These are phyloP conservation scores for Melanotaenia boesemani DNA, from an alignment of 2,797 vertebrate species.

Conservation along the genomic window DNA sequence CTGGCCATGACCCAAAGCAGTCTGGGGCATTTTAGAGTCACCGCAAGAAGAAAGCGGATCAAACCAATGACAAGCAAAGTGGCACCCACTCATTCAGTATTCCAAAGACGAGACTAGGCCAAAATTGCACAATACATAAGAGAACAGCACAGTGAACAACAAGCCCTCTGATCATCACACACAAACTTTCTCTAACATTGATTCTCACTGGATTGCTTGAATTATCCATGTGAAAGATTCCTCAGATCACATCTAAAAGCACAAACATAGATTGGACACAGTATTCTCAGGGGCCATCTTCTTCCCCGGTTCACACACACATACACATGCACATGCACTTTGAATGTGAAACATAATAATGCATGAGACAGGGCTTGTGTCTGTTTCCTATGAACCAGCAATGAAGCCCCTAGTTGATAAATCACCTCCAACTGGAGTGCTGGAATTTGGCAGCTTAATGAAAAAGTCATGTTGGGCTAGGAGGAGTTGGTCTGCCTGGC, in stretches of 20 bases:
- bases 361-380: constrained; percentile 77
- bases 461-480: constrained; percentile 89
- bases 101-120: constrained; percentile 18
- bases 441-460: constrained; percentile 91
- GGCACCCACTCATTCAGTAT: constrained; percentile 34
- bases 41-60: constrained; percentile 42
- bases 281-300: constrained; percentile 29
- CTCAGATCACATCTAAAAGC: constrained; percentile 66
- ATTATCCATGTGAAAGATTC: constrained; percentile 67
- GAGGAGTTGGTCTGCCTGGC: constrained; percentile 68
- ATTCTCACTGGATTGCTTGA: constrained; percentile 61
- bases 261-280: constrained; percentile 51
- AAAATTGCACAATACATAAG: constrained; percentile 26
- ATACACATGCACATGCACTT: constrained; percentile 49
- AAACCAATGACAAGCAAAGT: constrained; percentile 39
- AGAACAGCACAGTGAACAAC: constrained; percentile 40
- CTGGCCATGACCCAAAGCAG: constrained; percentile 60
- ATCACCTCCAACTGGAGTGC: constrained; percentile 86
- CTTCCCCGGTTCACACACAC: constrained; percentile 38
- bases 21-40: constrained; percentile 55
- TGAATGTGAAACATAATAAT: constrained; percentile 83
- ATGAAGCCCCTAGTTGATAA: constrained; percentile 86
- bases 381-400: constrained; percentile 88
- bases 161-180: constrained; percentile 48
- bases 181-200: constrained; percentile 37